A percentile compares a stretch with the other conserved stretches of the same genome.
These are phyloP conservation scores for Lithobates pipiens DNA, from an alignment of 2,797 vertebrate genomes.

Conservation along the genomic window DNA sequence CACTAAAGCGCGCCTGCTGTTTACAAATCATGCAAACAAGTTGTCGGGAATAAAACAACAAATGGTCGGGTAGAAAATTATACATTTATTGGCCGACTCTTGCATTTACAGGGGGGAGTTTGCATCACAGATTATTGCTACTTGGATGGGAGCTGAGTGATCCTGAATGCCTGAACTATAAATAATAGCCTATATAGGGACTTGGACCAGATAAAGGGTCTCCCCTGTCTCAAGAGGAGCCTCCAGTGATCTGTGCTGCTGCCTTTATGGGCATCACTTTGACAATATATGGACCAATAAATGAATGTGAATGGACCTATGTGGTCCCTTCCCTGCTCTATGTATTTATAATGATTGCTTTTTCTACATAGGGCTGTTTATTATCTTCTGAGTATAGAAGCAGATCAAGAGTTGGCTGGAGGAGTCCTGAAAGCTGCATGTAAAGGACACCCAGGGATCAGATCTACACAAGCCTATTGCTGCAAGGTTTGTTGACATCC, in stretches of 20 bases:
- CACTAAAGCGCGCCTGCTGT: conserved; percentile 15
- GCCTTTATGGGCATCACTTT: conserved; percentile 42
- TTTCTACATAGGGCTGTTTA: conserved; percentile 27
- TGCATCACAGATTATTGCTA: conserved; percentile 39
- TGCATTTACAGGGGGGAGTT: neutral
- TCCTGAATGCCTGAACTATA: conserved; percentile 42
- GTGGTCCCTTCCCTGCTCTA: neutral
- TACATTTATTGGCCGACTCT: conserved; percentile 42
- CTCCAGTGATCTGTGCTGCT: neutral
- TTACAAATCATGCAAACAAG: conserved; percentile 51
- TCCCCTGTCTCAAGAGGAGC: neutral
- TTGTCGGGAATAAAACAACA: conserved; percentile 32
- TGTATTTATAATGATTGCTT: conserved; percentile 42
- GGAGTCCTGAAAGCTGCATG: conserved; percentile 37
- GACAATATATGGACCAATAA: conserved; percentile 33
- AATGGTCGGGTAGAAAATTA: conserved; percentile 24
- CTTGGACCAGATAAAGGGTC: conserved; percentile 25
- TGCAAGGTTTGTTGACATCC: conserved; percentile 50
- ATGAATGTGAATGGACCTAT: conserved; percentile 22
- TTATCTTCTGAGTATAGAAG: neutral
- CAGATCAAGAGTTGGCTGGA: conserved; percentile 26
- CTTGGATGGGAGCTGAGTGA: conserved; percentile 19
- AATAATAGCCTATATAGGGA: conserved; percentile 42
- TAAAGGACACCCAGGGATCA: conserved; percentile 38
- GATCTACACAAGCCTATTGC: conserved; percentile 33